Evolutionary conservation across 2,797 vertebrate genomes (phyloP).

Genomic region (Leptodactylus fallax): DNA sequence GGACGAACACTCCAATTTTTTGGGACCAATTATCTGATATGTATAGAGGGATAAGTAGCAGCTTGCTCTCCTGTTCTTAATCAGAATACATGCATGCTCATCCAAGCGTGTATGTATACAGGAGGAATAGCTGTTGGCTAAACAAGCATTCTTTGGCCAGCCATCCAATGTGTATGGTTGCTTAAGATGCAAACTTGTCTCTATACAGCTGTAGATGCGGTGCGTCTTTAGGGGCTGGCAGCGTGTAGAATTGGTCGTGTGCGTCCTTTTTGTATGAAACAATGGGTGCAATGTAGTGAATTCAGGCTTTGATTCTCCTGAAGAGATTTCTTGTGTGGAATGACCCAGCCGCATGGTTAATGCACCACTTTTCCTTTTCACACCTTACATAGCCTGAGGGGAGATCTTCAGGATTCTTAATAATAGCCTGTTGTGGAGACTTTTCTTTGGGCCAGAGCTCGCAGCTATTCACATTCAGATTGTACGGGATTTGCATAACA

Average conservation of each 20-base stretch:
- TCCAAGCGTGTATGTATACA: too few relatives aligned
- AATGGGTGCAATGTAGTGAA: constrained; percentile 40
- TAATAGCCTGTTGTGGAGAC: constrained; percentile 28
- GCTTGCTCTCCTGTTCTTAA: too few relatives aligned
- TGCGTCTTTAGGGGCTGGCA: neutral
- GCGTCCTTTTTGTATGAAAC: constrained; percentile 24
- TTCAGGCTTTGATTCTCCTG: constrained; percentile 49
- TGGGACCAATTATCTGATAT: too few relatives aligned
- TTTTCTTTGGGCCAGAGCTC: constrained; percentile 6
- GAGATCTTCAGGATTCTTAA: constrained; percentile 1
- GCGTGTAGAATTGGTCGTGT: constrained; percentile 14
- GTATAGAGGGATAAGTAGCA: too few relatives aligned
- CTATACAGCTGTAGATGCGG: neutral
- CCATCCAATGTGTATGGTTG: too few relatives aligned
- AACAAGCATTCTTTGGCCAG: too few relatives aligned
- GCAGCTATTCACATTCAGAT: constrained; percentile 58
- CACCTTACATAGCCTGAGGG: constrained; percentile 37
- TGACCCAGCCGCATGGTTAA: constrained; percentile 40
- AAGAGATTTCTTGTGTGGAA: constrained; percentile 46
- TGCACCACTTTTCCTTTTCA: constrained; percentile 40
- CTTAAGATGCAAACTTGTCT: too few relatives aligned
- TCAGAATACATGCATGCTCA: too few relatives aligned
- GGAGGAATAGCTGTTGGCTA: too few relatives aligned
- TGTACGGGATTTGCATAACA: constrained; percentile 56
- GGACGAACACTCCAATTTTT: too few relatives aligned